These are phyloP conservation scores for Amphilophus citrinellus DNA, from an alignment of 2,113 vertebrate genomes.

Conservation along the genomic window DNA sequence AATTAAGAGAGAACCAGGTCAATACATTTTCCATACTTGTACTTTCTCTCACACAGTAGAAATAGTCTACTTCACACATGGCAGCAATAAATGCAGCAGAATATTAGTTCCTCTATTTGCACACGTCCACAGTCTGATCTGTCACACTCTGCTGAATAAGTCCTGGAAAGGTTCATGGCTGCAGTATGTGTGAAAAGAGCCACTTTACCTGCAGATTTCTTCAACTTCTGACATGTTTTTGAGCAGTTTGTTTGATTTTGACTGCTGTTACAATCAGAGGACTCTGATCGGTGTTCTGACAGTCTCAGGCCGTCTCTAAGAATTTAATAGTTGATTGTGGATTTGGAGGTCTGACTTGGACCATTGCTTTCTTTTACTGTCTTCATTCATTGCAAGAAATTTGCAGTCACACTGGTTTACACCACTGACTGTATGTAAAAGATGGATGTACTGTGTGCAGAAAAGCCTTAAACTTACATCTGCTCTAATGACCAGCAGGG, in stretches of 20 bases:
- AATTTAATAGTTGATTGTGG: not conserved
- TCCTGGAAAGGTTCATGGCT: not conserved
- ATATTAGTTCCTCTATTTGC: not conserved
- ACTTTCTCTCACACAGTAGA: not conserved
- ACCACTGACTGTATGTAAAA: not conserved
- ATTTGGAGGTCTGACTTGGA: not conserved
- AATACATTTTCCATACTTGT: not conserved
- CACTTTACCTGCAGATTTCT: not conserved
- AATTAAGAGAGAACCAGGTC: not conserved
- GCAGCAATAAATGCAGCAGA: not conserved
- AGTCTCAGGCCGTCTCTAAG: not conserved
- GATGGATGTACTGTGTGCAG: not conserved
- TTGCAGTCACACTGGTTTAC: not conserved
- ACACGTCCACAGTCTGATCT: not conserved
- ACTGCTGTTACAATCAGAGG: not conserved
- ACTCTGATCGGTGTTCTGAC: not conserved
- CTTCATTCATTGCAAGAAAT: not conserved
- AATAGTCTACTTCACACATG: not conserved
- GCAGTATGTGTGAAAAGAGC: not conserved
- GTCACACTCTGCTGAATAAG: not conserved
- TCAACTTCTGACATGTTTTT: not conserved
- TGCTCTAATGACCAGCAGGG: not conserved
- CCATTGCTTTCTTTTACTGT: not conserved
- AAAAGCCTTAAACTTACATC: not conserved
- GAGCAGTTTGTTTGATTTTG: not conserved